A percentile compares a stretch with the other conserved stretches of the same genome.
Evolutionary conservation across 1,140 invertebrate genomes (phyloP).

Genomic region (Hylyphantes graminicola): DNA sequence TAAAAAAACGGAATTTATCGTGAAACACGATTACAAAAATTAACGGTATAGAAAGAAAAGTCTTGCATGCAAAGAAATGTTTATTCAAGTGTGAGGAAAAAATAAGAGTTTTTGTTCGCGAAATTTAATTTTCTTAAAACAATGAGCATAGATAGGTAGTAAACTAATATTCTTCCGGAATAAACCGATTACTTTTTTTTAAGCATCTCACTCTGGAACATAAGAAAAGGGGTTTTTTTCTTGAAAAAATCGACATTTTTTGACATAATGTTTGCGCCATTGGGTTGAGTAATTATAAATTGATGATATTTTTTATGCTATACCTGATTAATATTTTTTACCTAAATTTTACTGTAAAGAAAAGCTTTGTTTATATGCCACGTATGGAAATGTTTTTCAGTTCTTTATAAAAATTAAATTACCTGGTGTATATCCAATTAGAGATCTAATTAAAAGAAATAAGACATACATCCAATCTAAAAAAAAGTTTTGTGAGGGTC

Average conservation of each 20-base stretch:
- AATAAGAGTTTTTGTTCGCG: background rate
- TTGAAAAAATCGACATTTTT: slow-evolving; percentile 36
- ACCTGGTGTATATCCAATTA: slow-evolving; percentile 37
- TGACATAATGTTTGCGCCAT: slow-evolving; percentile 55
- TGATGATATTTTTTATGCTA: slow-evolving; percentile 1
- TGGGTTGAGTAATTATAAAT: slow-evolving; percentile 36
- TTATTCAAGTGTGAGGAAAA: slow-evolving; percentile 53
- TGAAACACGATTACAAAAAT: slow-evolving; percentile 53
- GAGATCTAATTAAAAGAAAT: slow-evolving; percentile 32
- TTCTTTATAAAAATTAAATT: slow-evolving; percentile 39
- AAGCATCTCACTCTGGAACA: background rate
- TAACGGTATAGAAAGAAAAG: slow-evolving; percentile 38
- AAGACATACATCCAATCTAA: slow-evolving; percentile 9
- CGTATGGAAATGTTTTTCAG: slow-evolving; percentile 17
- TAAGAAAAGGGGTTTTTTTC: slow-evolving; percentile 5
- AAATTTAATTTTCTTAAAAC: slow-evolving; percentile 56
- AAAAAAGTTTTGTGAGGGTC: background rate
- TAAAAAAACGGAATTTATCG: slow-evolving; percentile 30
- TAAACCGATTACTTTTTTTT: slow-evolving; percentile 3
- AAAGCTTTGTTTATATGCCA: background rate
- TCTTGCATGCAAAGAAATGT: slow-evolving; percentile 45
- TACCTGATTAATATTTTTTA: background rate
- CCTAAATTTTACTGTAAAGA: background rate
- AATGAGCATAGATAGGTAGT: slow-evolving; percentile 10
- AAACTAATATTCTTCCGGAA: slow-evolving; percentile 24